Base-by-base conservation (phyloP, 2,113 vertebrate species). In the Festucalex cinctus region DNA sequence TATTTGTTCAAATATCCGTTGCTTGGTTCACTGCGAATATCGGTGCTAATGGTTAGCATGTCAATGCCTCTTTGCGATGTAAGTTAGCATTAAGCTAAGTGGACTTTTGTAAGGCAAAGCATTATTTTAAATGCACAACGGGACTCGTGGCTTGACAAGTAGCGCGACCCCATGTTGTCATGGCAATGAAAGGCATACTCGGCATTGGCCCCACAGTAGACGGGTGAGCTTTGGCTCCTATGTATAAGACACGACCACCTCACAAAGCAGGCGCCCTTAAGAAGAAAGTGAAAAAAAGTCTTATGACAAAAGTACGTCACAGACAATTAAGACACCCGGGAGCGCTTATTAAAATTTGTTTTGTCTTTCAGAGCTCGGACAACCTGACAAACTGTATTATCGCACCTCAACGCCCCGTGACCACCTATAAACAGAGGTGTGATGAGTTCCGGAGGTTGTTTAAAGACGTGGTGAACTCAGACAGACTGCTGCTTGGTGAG, bases 401-500 rank as follows among this genome's bases (percentile, higher is more conserved):
- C 0, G 68, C 65, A 0, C 91, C 93, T 36, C 91, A 94, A 88
- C 71, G 92, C 78, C 91, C 94, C 41, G 88, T 90, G 76, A 90
- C 89, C 3, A 94, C 88, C 69, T 98, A 98, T 86, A 98, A 95
- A 87, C 95, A 95, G 67, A 94, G 90, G 71, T 88, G 88, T 1
- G 96, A 97, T 3, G 95, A 98, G 82, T 96, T 98, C 78, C 95
- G 89, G 81, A 96, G 89, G 84, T 85, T 94, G 49, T 99, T 99
- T 78, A 93, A 91, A 83, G 94, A 96, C 49, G 79, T 95, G 14
- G 93, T 94, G 1, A 94, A 94, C 66, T 89, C 93, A 0, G 96
- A 98, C 85, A 93, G 76, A 74, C 91, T 98, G 19, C 83, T 99
- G 83, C 88, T 93, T 77, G 96, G 95, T 97, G 88, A 94, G 93